phyloP scores from a whole-genome alignment of 1,140 invertebrate genomes.

The Chironomus striatipennis region DNA sequence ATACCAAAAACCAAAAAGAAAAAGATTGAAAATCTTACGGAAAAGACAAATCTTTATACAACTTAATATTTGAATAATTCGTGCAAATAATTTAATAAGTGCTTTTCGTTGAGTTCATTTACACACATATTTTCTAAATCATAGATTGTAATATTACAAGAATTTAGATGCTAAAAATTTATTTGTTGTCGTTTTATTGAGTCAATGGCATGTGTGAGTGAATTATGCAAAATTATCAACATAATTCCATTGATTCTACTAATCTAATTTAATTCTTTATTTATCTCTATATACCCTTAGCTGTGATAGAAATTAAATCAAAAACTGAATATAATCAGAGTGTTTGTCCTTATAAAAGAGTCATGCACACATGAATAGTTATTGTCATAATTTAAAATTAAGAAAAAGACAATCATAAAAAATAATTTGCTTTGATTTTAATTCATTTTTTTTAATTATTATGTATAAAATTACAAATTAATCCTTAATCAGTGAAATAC shows the following conservation, averaged over 20 bases:
- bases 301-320: slow-evolving; percentile 11
- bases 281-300: not conserved
- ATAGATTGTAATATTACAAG: too few relatives aligned
- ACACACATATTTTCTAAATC: too few relatives aligned
- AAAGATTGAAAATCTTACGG: slow-evolving; percentile 20
- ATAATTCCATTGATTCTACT: not conserved
- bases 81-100: not conserved
- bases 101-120: too few relatives aligned
- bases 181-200: too few relatives aligned
- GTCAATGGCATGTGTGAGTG: too few relatives aligned
- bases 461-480: not conserved
- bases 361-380: not conserved
- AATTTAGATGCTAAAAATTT: too few relatives aligned
- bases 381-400: slow-evolving; percentile 2
- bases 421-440: not conserved
- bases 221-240: not conserved
- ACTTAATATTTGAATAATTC: not conserved
- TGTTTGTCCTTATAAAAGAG: not conserved
- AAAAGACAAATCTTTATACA: slow-evolving; percentile 23
- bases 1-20: too few relatives aligned
- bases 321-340: slow-evolving; percentile 19
- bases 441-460: not conserved
- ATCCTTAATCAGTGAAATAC: slow-evolving; percentile 20
- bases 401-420: slow-evolving; percentile 14
- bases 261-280: not conserved